Percentiles rank a stretch among this genome's conserved stretches.
Evolutionary conservation across 2,888 invertebrate genomes (phyloP).

Genomic region (Leucophora obtusa): DNA sequence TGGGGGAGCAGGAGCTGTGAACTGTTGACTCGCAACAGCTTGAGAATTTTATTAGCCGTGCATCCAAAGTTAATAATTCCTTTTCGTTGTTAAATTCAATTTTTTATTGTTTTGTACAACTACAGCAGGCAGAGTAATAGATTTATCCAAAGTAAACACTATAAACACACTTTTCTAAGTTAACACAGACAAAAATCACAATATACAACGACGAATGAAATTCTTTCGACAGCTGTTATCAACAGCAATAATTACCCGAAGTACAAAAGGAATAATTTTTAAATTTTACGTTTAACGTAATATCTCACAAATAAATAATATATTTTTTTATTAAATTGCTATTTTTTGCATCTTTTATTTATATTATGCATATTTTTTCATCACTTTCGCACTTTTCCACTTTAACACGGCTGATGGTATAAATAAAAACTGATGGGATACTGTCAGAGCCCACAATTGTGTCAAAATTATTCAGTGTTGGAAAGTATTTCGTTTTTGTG

Average conservation of each 20-base stretch:
- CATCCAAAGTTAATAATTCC: neutral
- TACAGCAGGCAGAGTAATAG: conserved; percentile 16
- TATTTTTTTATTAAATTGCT: conserved; percentile 12
- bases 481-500: conserved; percentile 41
- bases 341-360: conserved; percentile 25
- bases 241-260: conserved; percentile 21
- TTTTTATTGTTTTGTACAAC: conserved; percentile 10
- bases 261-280: neutral
- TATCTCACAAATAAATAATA: conserved; percentile 15
- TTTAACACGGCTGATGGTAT: conserved; percentile 36
- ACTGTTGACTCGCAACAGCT: neutral
- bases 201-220: conserved; percentile 44
- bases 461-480: conserved; percentile 61
- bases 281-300: conserved; percentile 8
- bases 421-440: conserved; percentile 24
- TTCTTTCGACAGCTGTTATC: conserved; percentile 43
- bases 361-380: neutral
- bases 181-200: conserved; percentile 38
- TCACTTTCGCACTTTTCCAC: conserved; percentile 5
- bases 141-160: conserved; percentile 70
- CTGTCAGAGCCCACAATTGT: conserved; percentile 20
- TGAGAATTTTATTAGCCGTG: neutral
- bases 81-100: neutral
- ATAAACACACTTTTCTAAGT: conserved; percentile 67
- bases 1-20: neutral